Conservation (phyloP, 2,113 vertebrate species). For the Rhinolophus ferrumequinum region DNA sequence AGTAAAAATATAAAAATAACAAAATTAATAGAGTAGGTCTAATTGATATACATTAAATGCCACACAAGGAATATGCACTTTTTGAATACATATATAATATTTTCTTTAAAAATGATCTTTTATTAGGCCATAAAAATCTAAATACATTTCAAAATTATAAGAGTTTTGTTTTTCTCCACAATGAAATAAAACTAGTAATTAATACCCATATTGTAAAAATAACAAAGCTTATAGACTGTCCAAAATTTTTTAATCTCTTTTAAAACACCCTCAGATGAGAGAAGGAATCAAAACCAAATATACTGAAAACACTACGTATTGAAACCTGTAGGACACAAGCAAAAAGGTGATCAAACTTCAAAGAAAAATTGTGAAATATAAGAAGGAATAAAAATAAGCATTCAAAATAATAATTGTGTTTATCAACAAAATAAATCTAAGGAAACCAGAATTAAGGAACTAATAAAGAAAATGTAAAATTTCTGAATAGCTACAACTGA, state of each 20-base stretch:
- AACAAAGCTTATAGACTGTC: neutral
- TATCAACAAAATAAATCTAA: conserved; percentile 1
- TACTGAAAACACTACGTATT: neutral
- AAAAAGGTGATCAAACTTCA: conserved; percentile 2
- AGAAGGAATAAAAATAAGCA: neutral
- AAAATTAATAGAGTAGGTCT: neutral
- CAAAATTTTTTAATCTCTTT: neutral
- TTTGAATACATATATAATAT: neutral
- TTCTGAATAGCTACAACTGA: neutral
- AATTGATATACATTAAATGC: neutral
- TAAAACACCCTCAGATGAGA: neutral
- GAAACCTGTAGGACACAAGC: neutral
- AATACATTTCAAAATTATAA: neutral
- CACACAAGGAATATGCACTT: neutral
- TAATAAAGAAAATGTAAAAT: conserved; percentile 21
- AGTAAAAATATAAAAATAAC: neutral
- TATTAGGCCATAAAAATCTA: neutral
- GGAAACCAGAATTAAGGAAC: neutral
- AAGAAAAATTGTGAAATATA: conserved; percentile 17
- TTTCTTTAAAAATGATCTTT: neutral
- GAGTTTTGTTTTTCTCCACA: neutral
- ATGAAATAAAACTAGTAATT: conserved; percentile 7
- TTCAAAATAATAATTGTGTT: neutral
- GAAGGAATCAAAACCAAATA: conserved; percentile 6
- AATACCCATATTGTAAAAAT: neutral